Evolutionary conservation across 2,113 vertebrate genomes (phyloP), one percentile per base, ranked within the genome.

Genomic region (Lampris megalopsis): DNA sequence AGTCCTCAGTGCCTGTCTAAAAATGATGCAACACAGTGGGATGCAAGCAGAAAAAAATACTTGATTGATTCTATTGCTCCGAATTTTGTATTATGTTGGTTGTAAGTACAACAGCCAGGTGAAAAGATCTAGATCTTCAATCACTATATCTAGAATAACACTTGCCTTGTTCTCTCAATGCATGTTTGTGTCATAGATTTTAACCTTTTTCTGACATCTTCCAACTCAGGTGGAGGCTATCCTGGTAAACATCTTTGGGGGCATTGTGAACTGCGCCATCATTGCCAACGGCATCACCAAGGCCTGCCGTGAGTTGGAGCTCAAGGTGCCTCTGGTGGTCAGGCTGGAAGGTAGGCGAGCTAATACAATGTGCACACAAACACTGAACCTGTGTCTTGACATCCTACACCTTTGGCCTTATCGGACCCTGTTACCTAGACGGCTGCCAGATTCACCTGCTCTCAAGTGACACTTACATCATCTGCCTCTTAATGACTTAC

Each of bases 221-320:
- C 2, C 38, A 13, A 69, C 6, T 6, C 79, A 99, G 98, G 98
- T 99, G 68, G 96, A 99, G 92, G 98, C 97, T 74, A 99, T 99
- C 83, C 93, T 99, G 9, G 96, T 99, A 2, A 99, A 99, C 90
- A 99, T 99, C 66, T 99, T 99, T 62, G 98, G 97, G 6, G 98
- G 98, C 36, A 99, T 99, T 0, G 98, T 99, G 79, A 99, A 99
- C 92, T 99, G 98, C 82, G 97, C 97, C 86, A 98, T 98, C 80
- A 96, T 99, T 65, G 98, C 98, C 89, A 99, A 97, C 0, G 98
- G 98, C 0, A 99, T 99, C 81, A 99, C 97, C 84, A 98, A 97
- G 89, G 98, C 98, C 36, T 98, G 98, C 86, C 92, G 92, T 65
- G 98, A 99, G 77, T 94, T 99, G 8, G 94, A 96, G 91, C 95